These are phyloP conservation scores for Pterocles orientalis DNA, from an alignment of 2,113 vertebrate species.

Conservation along the genomic window DNA sequence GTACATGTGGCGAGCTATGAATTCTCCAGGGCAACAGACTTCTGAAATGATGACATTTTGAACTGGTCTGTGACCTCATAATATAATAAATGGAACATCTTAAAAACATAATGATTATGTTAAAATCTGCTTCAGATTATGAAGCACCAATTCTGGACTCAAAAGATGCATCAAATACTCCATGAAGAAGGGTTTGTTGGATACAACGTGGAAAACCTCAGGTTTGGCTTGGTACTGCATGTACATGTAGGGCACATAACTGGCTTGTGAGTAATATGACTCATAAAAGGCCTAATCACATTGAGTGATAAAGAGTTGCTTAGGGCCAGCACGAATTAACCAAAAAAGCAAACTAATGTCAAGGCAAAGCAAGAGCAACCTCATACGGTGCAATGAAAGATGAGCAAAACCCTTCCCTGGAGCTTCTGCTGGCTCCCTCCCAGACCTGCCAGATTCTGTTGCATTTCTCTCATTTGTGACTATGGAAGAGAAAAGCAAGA, in stretches of 20 bases:
- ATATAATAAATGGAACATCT: not conserved
- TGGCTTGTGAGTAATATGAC: not conserved
- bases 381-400: not conserved
- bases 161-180: not conserved
- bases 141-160: not conserved
- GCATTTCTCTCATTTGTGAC: not conserved
- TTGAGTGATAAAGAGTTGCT: not conserved
- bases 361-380: not conserved
- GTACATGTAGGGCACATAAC: not conserved
- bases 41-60: not conserved
- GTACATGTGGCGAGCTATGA: not conserved
- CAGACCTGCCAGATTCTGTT: not conserved
- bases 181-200: not conserved
- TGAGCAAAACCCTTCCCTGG: not conserved
- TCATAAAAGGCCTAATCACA: not conserved
- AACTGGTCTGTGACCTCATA: not conserved
- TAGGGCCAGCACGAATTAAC: conserved; percentile 8
- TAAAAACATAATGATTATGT: not conserved
- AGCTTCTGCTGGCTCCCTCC: conserved; percentile 1
- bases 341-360: not conserved
- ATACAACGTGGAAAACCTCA: not conserved
- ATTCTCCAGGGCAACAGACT: not conserved
- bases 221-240: not conserved
- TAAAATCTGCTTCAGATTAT: not conserved
- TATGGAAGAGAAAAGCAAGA: not conserved